Evolutionary conservation across 2,113 vertebrate genomes (phyloP).

Genomic region (Lipophrys pholis): DNA sequence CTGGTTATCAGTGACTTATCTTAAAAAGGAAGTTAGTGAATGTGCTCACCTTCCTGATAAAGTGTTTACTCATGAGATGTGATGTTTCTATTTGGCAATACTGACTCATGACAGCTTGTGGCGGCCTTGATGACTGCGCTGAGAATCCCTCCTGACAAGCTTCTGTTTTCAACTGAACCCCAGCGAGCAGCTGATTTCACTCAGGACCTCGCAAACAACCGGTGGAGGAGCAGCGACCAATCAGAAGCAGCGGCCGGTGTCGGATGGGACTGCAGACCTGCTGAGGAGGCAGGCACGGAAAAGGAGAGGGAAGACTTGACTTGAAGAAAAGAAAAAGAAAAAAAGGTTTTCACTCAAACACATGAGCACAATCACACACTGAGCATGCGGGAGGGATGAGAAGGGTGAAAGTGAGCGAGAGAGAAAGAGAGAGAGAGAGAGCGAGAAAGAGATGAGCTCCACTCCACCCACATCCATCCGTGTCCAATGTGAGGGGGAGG

Average conservation of each 20-base stretch:
- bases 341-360: constrained; percentile 19
- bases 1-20: too few species aligned
- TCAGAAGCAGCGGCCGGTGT: constrained; percentile 68
- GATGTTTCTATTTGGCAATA: too few species aligned
- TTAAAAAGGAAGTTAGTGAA: too few species aligned
- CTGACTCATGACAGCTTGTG: background rate
- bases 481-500: constrained; percentile 78
- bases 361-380: constrained; percentile 40
- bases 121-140: background rate
- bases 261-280: constrained; percentile 48
- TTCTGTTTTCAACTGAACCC: background rate
- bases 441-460: constrained; percentile 60
- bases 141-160: too few species aligned
- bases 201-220: constrained; percentile 17
- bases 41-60: too few species aligned
- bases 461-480: constrained; percentile 77
- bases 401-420: constrained; percentile 37
- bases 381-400: constrained; percentile 33
- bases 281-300: constrained; percentile 22
- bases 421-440: constrained; percentile 3
- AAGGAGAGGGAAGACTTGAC: constrained; percentile 22
- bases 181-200: constrained; percentile 55
- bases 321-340: background rate
- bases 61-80: too few species aligned
- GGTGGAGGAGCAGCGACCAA: constrained; percentile 47